phyloP scores from a whole-genome alignment of 2,797 vertebrate genomes.

The Smutsia temminckii region DNA sequence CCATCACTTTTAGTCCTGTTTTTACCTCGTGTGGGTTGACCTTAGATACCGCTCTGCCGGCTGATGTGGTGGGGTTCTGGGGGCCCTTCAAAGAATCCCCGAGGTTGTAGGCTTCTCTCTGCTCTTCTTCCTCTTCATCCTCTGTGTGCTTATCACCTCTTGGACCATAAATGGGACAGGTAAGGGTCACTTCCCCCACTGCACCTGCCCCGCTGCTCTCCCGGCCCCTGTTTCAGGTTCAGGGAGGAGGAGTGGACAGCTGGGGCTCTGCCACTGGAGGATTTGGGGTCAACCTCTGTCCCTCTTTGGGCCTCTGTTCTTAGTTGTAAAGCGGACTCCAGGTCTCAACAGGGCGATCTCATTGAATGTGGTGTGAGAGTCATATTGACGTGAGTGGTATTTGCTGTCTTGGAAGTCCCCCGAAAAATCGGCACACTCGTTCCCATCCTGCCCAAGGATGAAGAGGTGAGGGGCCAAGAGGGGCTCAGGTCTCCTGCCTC shows the following conservation, averaged over 20 bases:
- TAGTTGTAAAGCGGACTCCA: not conserved
- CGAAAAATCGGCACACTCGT: not conserved
- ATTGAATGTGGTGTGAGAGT: not conserved
- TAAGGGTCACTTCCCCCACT: fast-evolving
- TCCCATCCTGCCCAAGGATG: fast-evolving
- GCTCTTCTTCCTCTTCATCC: too few relatives aligned
- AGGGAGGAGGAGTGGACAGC: not conserved
- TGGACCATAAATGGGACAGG: not conserved
- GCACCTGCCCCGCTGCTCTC: fast-evolving
- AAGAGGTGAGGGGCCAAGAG: fast-evolving
- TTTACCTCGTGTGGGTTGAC: not conserved
- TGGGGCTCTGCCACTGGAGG: fast-evolving
- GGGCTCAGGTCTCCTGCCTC: fast-evolving
- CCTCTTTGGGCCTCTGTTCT: not conserved
- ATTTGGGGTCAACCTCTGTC: fast-evolving
- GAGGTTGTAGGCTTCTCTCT: fast-evolving
- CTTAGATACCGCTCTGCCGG: not conserved
- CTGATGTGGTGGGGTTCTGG: not conserved
- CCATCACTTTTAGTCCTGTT: not conserved
- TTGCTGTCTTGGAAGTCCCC: too few relatives aligned
- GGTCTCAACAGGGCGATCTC: fast-evolving
- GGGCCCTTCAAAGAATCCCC: too few relatives aligned
- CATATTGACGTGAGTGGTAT: fast-evolving
- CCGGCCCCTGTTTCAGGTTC: fast-evolving
- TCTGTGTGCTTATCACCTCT: fast-evolving